A percentile compares a stretch with the other conserved stretches of the same genome.
Conservation (phyloP, 2,797 vertebrate genomes). For the Eulemur albifrons region DNA sequence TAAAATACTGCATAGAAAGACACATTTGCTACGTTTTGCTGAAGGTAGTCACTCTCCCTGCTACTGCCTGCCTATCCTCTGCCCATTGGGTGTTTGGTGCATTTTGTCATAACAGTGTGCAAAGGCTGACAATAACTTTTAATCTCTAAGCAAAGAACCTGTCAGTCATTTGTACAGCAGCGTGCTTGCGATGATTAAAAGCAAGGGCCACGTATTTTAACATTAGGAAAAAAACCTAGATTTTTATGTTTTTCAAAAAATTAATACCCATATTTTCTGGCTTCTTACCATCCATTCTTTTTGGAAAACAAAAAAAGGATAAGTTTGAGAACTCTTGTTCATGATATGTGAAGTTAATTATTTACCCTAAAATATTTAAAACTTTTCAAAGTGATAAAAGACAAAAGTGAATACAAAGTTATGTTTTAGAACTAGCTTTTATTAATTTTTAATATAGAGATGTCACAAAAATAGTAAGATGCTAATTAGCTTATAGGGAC, state of each 20-base stretch:
- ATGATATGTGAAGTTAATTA: background rate
- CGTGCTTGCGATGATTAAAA: background rate
- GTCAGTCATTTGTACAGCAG: background rate
- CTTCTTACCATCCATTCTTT: background rate
- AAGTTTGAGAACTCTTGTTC: background rate
- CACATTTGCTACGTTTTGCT: background rate
- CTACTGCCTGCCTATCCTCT: background rate
- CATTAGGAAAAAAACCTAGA: background rate
- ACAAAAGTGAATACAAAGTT: background rate
- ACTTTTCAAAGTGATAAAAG: background rate
- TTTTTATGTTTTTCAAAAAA: background rate
- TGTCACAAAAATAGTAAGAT: constrained; percentile 2
- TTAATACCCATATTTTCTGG: background rate
- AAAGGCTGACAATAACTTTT: background rate
- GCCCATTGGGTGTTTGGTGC: background rate
- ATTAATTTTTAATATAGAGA: constrained; percentile 1
- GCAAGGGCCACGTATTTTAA: background rate
- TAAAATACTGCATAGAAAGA: background rate
- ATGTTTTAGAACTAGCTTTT: background rate
- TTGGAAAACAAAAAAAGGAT: background rate
- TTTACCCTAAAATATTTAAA: background rate
- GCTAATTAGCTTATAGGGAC: background rate
- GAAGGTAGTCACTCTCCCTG: background rate
- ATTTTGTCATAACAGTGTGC: background rate
- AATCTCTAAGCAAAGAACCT: background rate